phyloP scores from a whole-genome alignment of 1,140 invertebrate genomes.

The Chlorops oryzae region DNA sequence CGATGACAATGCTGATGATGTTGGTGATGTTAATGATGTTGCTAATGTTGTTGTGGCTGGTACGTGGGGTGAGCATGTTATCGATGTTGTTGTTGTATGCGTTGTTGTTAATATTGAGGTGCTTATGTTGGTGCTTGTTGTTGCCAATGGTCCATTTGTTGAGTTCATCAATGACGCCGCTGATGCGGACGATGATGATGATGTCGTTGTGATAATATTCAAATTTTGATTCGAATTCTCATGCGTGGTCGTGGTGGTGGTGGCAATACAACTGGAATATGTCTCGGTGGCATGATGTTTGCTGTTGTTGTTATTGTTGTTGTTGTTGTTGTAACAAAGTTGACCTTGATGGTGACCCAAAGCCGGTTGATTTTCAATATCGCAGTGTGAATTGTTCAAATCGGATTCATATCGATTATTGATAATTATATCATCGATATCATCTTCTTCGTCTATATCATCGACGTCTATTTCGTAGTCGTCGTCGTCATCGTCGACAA shows the following conservation, averaged over 20 bases:
- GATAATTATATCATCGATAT: too few species aligned
- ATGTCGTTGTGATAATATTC: too few species aligned
- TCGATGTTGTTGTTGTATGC: slow-evolving; percentile 1
- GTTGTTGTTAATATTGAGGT: slow-evolving; percentile 6
- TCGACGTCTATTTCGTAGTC: too few species aligned
- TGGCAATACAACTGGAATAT: too few species aligned
- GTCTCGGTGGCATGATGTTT: background rate
- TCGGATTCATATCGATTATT: too few species aligned
- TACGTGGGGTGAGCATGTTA: background rate
- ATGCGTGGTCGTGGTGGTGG: too few species aligned
- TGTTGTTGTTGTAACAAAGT: slow-evolving; percentile 1
- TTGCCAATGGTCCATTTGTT: too few species aligned
- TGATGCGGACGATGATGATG: background rate
- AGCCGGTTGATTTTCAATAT: too few species aligned
- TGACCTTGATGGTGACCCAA: background rate
- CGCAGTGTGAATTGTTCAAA: too few species aligned
- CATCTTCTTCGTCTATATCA: too few species aligned
- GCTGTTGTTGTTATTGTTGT: slow-evolving; percentile 9
- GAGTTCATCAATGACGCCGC: background rate
- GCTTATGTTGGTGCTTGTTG: slow-evolving; percentile 4
- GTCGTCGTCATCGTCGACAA: too few species aligned
- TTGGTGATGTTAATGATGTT: background rate
- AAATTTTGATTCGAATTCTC: too few species aligned
- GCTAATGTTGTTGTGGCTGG: slow-evolving; percentile 7
- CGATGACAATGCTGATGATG: background rate